Evolutionary conservation across 2,797 vertebrate species (phyloP).

Genomic region (Cyprinella venusta): DNA sequence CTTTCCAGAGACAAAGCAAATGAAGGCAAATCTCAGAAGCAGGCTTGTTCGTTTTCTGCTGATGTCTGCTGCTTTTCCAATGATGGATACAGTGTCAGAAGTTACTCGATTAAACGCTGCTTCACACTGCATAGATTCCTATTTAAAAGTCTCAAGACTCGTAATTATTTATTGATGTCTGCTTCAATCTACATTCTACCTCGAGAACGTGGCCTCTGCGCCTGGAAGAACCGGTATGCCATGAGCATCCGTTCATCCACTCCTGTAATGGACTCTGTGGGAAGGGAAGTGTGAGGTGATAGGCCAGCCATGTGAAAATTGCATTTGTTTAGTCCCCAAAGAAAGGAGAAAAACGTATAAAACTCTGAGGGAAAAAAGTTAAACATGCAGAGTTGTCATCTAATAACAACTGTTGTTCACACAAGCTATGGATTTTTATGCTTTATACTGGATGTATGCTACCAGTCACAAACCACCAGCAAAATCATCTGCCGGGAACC

Average conservation of each 20-base stretch:
- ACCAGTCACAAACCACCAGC: neutral
- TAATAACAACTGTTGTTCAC: slow-evolving; percentile 62
- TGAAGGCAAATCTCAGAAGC: slow-evolving; percentile 58
- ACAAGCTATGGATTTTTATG: slow-evolving; percentile 50
- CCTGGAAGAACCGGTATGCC: slow-evolving; percentile 89
- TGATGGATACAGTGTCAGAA: slow-evolving; percentile 81
- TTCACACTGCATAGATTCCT: slow-evolving; percentile 89
- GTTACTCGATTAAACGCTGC: slow-evolving; percentile 79
- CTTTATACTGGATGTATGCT: slow-evolving; percentile 7
- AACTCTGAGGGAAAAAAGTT: slow-evolving; percentile 47
- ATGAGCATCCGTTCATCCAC: slow-evolving; percentile 84
- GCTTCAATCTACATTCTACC: slow-evolving; percentile 87
- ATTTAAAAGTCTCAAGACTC: slow-evolving; percentile 91
- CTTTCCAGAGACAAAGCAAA: slow-evolving; percentile 62
- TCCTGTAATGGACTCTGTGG: slow-evolving; percentile 80
- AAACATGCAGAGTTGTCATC: slow-evolving; percentile 57
- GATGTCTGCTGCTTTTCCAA: slow-evolving; percentile 75
- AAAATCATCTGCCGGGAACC: neutral
- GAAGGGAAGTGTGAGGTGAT: slow-evolving; percentile 67
- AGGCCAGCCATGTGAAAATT: slow-evolving; percentile 65
- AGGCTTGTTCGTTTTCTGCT: slow-evolving; percentile 70
- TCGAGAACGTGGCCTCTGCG: slow-evolving; percentile 73
- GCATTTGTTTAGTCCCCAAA: slow-evolving; percentile 65
- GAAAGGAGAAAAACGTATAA: slow-evolving; percentile 41
- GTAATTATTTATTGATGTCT: slow-evolving; percentile 99